Conservation (phyloP, 37 sponge, comb jelly and placozoan genomes). For the Beroe ovata region DNA sequence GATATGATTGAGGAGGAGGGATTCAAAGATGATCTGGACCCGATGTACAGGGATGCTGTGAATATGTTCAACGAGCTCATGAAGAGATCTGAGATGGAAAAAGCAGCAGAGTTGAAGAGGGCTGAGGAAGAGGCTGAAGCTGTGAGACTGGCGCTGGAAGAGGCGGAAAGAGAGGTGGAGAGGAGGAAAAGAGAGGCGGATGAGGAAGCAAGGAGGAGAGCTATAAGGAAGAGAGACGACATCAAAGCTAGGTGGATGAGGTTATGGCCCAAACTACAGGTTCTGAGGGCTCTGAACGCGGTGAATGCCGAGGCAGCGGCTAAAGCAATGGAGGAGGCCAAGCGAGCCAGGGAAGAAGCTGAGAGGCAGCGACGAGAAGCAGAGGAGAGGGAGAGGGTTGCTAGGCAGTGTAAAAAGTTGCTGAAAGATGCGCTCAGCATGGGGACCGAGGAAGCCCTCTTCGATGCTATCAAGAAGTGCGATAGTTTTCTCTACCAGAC, state of each 20-base stretch:
- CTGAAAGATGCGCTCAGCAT: background rate
- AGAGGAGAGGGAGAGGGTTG: background rate
- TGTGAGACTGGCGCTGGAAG: background rate
- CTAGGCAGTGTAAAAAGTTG: background rate
- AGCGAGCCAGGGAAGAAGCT: constrained; percentile 25
- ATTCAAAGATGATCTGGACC: background rate
- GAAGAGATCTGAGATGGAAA: background rate
- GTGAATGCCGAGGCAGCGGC: constrained; percentile 14
- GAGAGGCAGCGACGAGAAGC: constrained; percentile 22
- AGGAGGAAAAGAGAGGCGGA: constrained; percentile 11
- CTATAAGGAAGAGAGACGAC: background rate
- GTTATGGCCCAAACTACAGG: constrained; percentile 9
- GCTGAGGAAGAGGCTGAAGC: constrained; percentile 26
- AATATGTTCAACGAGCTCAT: background rate
- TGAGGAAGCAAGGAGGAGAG: background rate
- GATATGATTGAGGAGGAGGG: constrained; percentile 37
- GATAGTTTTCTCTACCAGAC: background rate
- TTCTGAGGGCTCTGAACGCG: constrained; percentile 50
- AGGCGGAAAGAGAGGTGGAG: background rate
- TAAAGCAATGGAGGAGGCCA: constrained; percentile 58
- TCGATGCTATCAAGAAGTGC: background rate
- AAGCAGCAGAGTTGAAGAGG: background rate
- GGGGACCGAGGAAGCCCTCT: background rate
- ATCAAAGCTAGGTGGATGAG: background rate
- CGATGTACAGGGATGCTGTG: background rate